Evolutionary conservation across 2,113 vertebrate genomes (phyloP), one percentile per base, ranked within the genome.

Genomic region (Azemiops feae): DNA sequence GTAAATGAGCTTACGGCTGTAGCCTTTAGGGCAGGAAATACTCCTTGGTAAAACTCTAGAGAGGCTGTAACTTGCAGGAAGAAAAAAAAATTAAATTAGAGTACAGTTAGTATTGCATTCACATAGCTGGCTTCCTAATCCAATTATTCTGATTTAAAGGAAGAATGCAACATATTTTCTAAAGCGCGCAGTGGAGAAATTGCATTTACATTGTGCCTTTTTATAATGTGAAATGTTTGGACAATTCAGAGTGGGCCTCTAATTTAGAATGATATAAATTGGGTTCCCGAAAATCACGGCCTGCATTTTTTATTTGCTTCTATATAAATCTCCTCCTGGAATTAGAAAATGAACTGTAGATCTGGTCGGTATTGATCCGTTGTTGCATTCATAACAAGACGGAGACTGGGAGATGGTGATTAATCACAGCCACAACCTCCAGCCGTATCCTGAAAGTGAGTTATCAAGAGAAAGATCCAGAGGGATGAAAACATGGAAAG

Each of bases 111-210:
- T 18, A 95, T 93, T 95, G 92, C 87, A 89, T 45, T 93, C 23
- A 57, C 94, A 94, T 8, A 95, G 30, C 6, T 87, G 93, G 89
- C 86, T 96, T 95, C 91, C 93, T 95, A 93, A 96, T 95, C 64
- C 93, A 96, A 95, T 96, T 96, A 95, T 85, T 85, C 57, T 91
- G 94, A 95, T 94, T 95, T 95, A 95, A 95, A 96, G 92, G 87
- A 93, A 91, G 54, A 96, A 93, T 92, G 95, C 94, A 93, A 94
- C 92, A 50, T 94, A 53, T 92, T 96, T 96, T 95, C 47, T 89
- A 89, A 89, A 92, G 93, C 91, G 95, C 3, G 47, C 0, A 14
- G 53, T 4, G 34, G 74, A 94, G 64, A 94, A 94, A 95, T 85
- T 39, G 20, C 64, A 88, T 53, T 90, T 90, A 92, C 23, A 7